Percentiles rank a stretch among this genome's conserved stretches.
These are phyloP conservation scores for Urocolius indicus DNA, from an alignment of 2,113 vertebrate species.

Conservation along the genomic window DNA sequence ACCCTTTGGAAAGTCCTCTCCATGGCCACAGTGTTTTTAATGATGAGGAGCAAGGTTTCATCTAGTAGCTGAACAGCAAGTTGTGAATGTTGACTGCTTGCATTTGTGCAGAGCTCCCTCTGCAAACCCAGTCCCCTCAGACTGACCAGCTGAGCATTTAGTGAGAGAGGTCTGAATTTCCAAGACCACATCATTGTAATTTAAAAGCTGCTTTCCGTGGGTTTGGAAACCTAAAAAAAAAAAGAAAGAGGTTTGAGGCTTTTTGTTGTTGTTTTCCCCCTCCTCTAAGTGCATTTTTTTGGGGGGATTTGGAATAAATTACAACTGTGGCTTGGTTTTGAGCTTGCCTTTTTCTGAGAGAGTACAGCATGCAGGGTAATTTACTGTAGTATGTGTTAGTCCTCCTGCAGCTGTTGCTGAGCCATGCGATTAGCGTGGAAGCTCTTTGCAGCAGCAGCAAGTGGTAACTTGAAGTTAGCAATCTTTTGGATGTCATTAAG, in stretches of 20 bases:
- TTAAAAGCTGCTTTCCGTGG: background rate
- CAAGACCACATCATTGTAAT: background rate
- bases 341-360: conserved; percentile 13
- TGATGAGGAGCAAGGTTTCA: background rate
- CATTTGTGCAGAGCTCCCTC: background rate
- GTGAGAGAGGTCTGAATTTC: background rate
- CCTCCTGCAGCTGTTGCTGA: conserved; percentile 63
- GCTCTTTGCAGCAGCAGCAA: conserved; percentile 54
- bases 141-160: background rate
- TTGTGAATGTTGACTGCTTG: background rate
- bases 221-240: background rate
- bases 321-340: background rate
- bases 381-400: conserved; percentile 5
- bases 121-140: background rate
- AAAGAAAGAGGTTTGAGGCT: no score
- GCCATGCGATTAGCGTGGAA: conserved; percentile 38
- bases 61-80: background rate
- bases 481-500: conserved; percentile 62
- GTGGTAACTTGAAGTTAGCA: conserved; percentile 63
- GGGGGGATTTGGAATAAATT: background rate
- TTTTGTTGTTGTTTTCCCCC: background rate
- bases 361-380: background rate
- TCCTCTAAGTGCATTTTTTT: conserved; percentile 12
- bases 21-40: background rate
- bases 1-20: background rate